Base-by-base conservation (phyloP, 2,888 invertebrate species). In the Sussaba pulchella region DNA sequence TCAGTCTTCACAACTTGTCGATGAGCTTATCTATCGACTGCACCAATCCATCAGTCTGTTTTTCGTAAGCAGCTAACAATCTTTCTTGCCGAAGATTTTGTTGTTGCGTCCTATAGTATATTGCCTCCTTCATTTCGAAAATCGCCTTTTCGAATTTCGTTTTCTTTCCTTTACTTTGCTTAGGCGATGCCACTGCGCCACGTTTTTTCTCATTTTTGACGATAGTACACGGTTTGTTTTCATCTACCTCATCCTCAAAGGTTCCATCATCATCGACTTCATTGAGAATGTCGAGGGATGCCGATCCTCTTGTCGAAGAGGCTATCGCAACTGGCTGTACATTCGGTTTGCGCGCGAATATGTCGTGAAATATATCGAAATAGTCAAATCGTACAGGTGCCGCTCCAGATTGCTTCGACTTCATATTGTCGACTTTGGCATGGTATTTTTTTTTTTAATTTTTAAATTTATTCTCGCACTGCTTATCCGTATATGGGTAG, bases 371-470 rank as follows among this genome's bases (percentile, higher is more conserved):
- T 52, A 52, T 52, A 8, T 52, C 21, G 17, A 52, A 52, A 21
- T 52, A 52, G 52, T 52, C 52, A 21, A 52, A 52, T 21, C 52
- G 21, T 41, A 41, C 10, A 41, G 41, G 41, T 12, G 41, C 9
- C 12, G 41, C 41, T 12, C 41, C 41, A 41, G 52, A 14, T 10
- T 52, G 52, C 2, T 52, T 52, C 10, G 52, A 52, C 52, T 52
- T 52, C 52, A 52, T 52, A 10, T 52, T 52, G 10, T 52, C 52
- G 24, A 52, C 12, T 52, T 52, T 52, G 19, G 21, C 52, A 52
- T 52, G 21, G 52, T 52, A 52, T 52, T 10, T 9, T 24, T 52
- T 52, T 21, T 52, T 19, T 8, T 14, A 52, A 52, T 52, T 52
- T 52, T 52, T 21, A 52, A 52, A 52, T 52, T 52, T 52, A 19